Conservation (phyloP, 1,140 invertebrate species). For the Propsilocerus akamusi region DNA sequence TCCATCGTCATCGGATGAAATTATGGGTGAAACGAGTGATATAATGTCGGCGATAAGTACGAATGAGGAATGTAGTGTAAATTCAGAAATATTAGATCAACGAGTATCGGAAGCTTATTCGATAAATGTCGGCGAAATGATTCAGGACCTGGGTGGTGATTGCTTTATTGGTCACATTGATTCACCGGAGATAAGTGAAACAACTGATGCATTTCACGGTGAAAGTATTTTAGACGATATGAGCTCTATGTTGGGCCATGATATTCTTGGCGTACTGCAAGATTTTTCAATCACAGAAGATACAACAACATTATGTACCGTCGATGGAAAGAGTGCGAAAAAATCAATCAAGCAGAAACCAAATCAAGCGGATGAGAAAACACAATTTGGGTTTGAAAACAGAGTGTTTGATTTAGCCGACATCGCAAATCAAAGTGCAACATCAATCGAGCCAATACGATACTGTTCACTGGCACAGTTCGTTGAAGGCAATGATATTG, state of each 20-base stretch:
- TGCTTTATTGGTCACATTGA: slow-evolving; percentile 60
- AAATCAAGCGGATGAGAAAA: slow-evolving; percentile 29
- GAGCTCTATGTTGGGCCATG: slow-evolving; percentile 47
- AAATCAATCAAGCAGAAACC: slow-evolving; percentile 22
- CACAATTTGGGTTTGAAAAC: slow-evolving; percentile 45
- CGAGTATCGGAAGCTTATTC: slow-evolving; percentile 7
- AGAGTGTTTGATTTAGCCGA: slow-evolving; percentile 36
- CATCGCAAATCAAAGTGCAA: slow-evolving; percentile 29
- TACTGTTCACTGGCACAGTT: slow-evolving; percentile 58
- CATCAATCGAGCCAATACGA: slow-evolving; percentile 28
- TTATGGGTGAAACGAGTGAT: slow-evolving; percentile 23
- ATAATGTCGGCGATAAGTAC: slow-evolving; percentile 42
- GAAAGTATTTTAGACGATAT: slow-evolving; percentile 59
- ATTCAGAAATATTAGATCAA: slow-evolving; percentile 38
- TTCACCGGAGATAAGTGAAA: slow-evolving; percentile 58
- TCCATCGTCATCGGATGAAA: slow-evolving; percentile 18
- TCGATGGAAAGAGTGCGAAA: slow-evolving; percentile 25
- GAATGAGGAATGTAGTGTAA: slow-evolving; percentile 46
- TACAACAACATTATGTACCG: slow-evolving; percentile 39
- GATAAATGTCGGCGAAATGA: slow-evolving; percentile 18
- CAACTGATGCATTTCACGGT: slow-evolving; percentile 46
- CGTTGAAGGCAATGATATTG: slow-evolving; percentile 61
- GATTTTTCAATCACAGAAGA: slow-evolving; percentile 47
- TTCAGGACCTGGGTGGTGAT: slow-evolving; percentile 23
- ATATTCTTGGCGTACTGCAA: slow-evolving; percentile 39